phyloP scores from a whole-genome alignment of 2,888 invertebrate species.

The Sialis lutaria region DNA sequence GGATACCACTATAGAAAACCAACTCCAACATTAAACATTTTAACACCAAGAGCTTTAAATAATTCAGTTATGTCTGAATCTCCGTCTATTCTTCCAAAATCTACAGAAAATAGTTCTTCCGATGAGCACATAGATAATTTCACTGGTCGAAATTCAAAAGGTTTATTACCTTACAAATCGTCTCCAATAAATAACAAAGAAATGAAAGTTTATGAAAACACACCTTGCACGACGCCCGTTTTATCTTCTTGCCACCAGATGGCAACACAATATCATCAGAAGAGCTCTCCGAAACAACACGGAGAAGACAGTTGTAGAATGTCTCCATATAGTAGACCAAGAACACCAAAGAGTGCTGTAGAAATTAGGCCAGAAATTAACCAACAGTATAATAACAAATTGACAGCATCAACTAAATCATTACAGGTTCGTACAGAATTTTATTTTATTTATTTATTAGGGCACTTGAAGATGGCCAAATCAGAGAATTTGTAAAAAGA shows the following conservation, averaged over 20 bases:
- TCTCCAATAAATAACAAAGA: background rate
- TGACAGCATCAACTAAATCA: no score
- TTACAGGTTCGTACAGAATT: no score
- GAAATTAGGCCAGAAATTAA: background rate
- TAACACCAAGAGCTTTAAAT: slow-evolving; percentile 3
- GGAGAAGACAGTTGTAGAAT: background rate
- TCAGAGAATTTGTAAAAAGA: no score
- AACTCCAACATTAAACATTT: slow-evolving; percentile 1
- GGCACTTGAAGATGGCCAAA: no score
- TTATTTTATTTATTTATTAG: no score
- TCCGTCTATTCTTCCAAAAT: background rate
- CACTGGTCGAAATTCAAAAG: background rate
- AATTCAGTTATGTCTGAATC: background rate
- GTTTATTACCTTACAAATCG: background rate
- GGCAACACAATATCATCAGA: background rate
- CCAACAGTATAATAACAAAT: no score
- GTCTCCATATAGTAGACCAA: slow-evolving; percentile 3
- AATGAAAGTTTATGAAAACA: no score
- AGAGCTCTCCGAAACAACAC: slow-evolving; percentile 1
- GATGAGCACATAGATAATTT: background rate
- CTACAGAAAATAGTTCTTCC: background rate
- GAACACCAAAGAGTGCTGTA: background rate
- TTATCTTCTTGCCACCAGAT: background rate
- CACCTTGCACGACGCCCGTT: no score
- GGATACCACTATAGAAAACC: background rate